Evolutionary conservation across 2,888 invertebrate species (phyloP), one percentile per base, ranked within the genome.

Genomic region (Cephonodes hylas): DNA sequence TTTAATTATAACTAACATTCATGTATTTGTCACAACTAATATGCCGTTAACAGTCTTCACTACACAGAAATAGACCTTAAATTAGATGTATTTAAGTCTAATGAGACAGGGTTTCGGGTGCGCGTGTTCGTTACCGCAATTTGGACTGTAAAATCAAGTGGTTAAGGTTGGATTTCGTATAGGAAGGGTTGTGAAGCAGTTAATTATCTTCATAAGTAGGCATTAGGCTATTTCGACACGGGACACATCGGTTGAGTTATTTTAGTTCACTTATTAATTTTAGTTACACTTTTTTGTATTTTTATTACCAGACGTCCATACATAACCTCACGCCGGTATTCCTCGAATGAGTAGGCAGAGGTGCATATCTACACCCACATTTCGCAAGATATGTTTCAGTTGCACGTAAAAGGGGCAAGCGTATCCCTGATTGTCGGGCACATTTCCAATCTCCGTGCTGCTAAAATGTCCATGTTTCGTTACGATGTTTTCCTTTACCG

Each of bases 181-280:
- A 15, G n/a, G 15, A 31, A 20, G 53, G 13, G 3, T 18, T 25
- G 23, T 46, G 23, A 18, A 53, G 18, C 18, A 18, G 53, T 53
- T 53, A 53, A 53, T 53, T 27, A 53, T 31, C 31, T 53, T 18
- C 31, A 27, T 53, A 53, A 53, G 31, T 53, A 53, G 31, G 31
- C 53, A 53, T 53, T 53, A 53, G 53, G 31, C 31, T 46, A 46
- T n/a, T 53, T 27, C 31, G 53, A 31, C 53, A 18, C 3, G 53
- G 23, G 42, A 46, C 63, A 53, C 63, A 78, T 78, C 73, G 72
- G 79, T 10, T 77, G 78, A 77, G 74, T 18, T 53, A 53, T 53
- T 53, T 53, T 27, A 15, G 27, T 27, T 7, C 27, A 18, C 27
- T 38, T 38, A 38, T 38, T 38, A 38, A n/a, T 38, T n/a, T n/a